Percentiles rank a stretch among this genome's conserved stretches.
Evolutionary conservation across 1,140 invertebrate species (phyloP).

Genomic region (Ostrea denselamellosa): DNA sequence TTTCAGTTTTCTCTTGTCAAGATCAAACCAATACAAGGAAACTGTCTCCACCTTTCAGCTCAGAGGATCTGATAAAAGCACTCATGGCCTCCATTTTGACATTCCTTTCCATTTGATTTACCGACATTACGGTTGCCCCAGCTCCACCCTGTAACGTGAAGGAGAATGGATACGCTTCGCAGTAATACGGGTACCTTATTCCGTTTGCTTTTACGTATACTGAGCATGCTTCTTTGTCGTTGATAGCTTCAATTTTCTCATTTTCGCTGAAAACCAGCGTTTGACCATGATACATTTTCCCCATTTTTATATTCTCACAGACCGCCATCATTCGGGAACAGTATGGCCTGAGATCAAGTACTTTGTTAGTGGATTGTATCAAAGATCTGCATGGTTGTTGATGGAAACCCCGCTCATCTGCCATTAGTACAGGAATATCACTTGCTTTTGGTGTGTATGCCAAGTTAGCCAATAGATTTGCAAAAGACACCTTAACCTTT

Average conservation of each 20-base stretch:
- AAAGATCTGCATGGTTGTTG: neutral
- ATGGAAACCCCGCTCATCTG: neutral
- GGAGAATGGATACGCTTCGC: conserved; percentile 2
- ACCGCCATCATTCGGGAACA: neutral
- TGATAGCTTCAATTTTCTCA: neutral
- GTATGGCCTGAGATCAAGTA: conserved; percentile 28
- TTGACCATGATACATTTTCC: conserved; percentile 25
- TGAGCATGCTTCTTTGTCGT: neutral
- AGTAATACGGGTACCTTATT: neutral
- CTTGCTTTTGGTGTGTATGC: neutral
- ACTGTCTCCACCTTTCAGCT: neutral
- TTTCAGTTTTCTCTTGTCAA: neutral
- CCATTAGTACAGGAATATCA: neutral
- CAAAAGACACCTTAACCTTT: neutral
- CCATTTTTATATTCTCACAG: conserved; percentile 2
- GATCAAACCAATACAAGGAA: conserved; percentile 5
- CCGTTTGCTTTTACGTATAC: neutral
- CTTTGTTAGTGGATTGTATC: neutral
- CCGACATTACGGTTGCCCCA: neutral
- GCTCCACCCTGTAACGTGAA: conserved; percentile 21
- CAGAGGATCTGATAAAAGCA: neutral
- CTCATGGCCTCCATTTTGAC: conserved; percentile 10
- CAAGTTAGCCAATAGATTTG: neutral
- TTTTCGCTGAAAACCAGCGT: neutral
- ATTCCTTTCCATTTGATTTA: neutral